Percentiles rank a stretch among this genome's conserved stretches.
These are phyloP conservation scores for Oryzias sinensis DNA, from an alignment of 2,797 vertebrate genomes.

Conservation along the genomic window DNA sequence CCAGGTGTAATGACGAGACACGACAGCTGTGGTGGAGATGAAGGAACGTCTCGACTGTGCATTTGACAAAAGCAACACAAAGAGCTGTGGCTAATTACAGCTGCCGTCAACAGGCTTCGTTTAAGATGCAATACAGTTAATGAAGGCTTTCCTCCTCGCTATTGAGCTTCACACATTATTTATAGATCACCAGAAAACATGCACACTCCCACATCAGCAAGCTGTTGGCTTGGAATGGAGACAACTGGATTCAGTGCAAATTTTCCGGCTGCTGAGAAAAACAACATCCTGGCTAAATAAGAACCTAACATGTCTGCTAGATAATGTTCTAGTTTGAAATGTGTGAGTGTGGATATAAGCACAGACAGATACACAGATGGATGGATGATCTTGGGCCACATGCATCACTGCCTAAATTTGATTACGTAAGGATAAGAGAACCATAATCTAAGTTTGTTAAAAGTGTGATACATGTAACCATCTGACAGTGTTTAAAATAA, in stretches of 20 bases:
- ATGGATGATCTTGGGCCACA: too few relatives aligned
- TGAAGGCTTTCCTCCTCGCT: constrained; percentile 39
- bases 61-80: constrained; percentile 53
- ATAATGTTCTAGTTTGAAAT: too few relatives aligned
- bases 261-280: too few relatives aligned
- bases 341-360: too few relatives aligned
- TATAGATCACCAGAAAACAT: constrained; percentile 16
- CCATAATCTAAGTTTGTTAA: too few relatives aligned
- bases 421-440: too few relatives aligned
- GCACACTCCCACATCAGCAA: constrained; percentile 7
- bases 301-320: too few relatives aligned
- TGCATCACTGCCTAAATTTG: too few relatives aligned
- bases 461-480: too few relatives aligned
- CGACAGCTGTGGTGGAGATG: constrained; percentile 29
- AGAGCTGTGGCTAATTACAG: constrained; percentile 63
- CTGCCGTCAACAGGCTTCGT: constrained; percentile 55
- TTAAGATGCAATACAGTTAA: constrained; percentile 48
- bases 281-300: too few relatives aligned
- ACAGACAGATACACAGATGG: too few relatives aligned
- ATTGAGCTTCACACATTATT: constrained; percentile 20
- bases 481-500: too few relatives aligned
- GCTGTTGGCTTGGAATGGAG: constrained; percentile 9
- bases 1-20: constrained; percentile 36
- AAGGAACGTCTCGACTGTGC: constrained; percentile 35
- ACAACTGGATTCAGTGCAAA: constrained; percentile 11